These are phyloP conservation scores for Pogonognathellus flavescens DNA, from an alignment of 1,140 invertebrate species.

Conservation along the genomic window DNA sequence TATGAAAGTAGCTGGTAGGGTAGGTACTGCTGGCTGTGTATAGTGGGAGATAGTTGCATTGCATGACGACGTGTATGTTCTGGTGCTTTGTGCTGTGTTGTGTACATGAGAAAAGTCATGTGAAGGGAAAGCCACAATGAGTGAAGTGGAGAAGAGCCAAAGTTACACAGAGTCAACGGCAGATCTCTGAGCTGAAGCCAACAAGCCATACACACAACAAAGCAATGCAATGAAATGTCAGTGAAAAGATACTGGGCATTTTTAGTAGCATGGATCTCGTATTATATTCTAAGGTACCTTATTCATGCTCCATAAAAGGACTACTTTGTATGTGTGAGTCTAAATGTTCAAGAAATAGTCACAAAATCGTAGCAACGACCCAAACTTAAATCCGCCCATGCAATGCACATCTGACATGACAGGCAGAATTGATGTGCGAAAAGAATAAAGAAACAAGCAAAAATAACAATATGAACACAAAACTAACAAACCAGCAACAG, in stretches of 20 bases:
- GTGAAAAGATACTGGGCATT: not conserved
- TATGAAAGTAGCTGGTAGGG: too few relatives aligned
- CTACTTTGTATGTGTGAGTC: too few relatives aligned
- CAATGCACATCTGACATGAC: conserved; percentile 4
- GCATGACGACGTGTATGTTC: not conserved
- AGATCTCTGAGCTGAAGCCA: conserved; percentile 28
- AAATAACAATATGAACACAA: not conserved
- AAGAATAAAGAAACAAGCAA: not conserved
- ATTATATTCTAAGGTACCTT: too few relatives aligned
- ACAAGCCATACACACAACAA: not conserved
- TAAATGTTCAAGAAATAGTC: not conserved
- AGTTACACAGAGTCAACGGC: conserved; percentile 12
- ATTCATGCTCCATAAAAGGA: too few relatives aligned
- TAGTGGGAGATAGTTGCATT: too few relatives aligned
- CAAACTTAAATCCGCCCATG: conserved; percentile 2
- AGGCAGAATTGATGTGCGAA: not conserved
- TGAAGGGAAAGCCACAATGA: conserved; percentile 22
- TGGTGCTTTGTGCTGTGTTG: not conserved
- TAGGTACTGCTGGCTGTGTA: too few relatives aligned
- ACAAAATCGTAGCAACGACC: not conserved
- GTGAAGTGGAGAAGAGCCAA: conserved; percentile 42
- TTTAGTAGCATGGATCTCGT: not conserved
- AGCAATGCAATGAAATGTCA: not conserved
- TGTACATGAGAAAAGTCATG: conserved; percentile 27
- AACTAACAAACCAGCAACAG: too few relatives aligned